These are phyloP conservation scores for Centroberyx gerrardi DNA, from an alignment of 2,797 vertebrate species.

Conservation along the genomic window DNA sequence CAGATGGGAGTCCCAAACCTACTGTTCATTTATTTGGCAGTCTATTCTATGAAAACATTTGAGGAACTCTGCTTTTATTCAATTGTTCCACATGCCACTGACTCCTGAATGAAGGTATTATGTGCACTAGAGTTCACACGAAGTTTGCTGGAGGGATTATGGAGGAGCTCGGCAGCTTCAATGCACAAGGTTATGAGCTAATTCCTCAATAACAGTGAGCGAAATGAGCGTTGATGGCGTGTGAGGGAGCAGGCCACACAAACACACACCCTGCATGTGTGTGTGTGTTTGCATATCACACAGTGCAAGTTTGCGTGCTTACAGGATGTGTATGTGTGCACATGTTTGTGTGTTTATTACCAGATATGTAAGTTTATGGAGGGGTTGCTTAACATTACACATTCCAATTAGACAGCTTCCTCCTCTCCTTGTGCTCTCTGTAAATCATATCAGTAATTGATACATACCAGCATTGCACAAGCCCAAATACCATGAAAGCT, in stretches of 20 bases:
- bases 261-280: not conserved
- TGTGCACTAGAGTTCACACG: slow-evolving; percentile 67
- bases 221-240: slow-evolving; percentile 18
- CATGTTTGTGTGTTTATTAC: not conserved
- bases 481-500: slow-evolving; percentile 12
- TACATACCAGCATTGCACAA: slow-evolving; percentile 13
- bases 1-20: slow-evolving; percentile 2
- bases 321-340: not conserved
- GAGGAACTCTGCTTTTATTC: slow-evolving; percentile 29
- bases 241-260: not conserved
- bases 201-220: slow-evolving; percentile 58
- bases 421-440: slow-evolving; percentile 3
- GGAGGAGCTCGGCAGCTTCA: slow-evolving; percentile 49
- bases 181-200: slow-evolving; percentile 66
- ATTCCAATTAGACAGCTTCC: slow-evolving; percentile 13
- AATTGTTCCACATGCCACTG: slow-evolving; percentile 45
- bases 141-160: slow-evolving; percentile 77
- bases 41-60: slow-evolving; percentile 25
- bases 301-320: slow-evolving; percentile 1
- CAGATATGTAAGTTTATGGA: not conserved
- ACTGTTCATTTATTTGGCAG: slow-evolving; percentile 23
- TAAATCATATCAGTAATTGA: slow-evolving; percentile 8
- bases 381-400: slow-evolving; percentile 22
- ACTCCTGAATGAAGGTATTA: slow-evolving; percentile 70
- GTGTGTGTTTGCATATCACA: not conserved